phyloP scores from a whole-genome alignment of 2,113 vertebrate genomes.

The Motacilla alba region DNA sequence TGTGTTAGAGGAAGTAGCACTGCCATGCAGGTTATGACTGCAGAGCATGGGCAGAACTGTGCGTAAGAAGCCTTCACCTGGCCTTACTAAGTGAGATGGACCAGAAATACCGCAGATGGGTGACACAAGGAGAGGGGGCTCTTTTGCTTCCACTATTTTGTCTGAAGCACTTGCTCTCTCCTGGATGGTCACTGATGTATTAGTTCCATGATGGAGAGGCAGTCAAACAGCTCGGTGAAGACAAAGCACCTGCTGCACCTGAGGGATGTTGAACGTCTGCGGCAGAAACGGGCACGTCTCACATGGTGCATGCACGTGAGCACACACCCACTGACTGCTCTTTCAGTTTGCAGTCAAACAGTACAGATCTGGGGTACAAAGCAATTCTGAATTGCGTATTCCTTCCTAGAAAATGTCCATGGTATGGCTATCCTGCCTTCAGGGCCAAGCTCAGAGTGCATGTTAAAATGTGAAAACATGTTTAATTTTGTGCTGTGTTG shows the following conservation, averaged over 20 bases:
- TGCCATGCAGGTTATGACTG: neutral
- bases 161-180: neutral
- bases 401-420: neutral
- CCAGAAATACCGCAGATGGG: neutral
- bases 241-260: neutral
- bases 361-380: neutral
- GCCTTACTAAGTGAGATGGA: neutral
- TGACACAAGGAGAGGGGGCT: neutral
- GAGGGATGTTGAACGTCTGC: neutral
- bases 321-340: accelerated
- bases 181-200: accelerated
- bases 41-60: neutral
- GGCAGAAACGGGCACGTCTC: neutral
- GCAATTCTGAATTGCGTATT: neutral
- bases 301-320: accelerated
- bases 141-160: neutral
- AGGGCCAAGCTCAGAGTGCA: accelerated
- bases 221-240: neutral
- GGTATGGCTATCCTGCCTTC: neutral
- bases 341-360: neutral
- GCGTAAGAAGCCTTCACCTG: neutral
- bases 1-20: neutral
- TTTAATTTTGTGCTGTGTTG: neutral
- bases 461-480: neutral
- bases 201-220: neutral